Evolutionary conservation across 2,888 invertebrate genomes (phyloP).

Genomic region (Apodemia mormo): DNA sequence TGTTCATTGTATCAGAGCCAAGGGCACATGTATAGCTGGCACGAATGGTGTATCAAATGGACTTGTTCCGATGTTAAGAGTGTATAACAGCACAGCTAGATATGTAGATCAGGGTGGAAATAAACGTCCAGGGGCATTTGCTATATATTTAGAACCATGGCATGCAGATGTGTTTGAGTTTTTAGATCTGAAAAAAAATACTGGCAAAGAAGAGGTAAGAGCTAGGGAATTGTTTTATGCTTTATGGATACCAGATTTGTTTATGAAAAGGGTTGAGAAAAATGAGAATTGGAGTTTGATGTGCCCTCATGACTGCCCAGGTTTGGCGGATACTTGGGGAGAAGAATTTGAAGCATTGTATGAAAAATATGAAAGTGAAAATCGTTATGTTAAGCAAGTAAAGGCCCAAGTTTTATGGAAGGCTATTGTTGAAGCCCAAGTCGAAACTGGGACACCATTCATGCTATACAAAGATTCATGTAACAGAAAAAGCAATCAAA

Average conservation of each 20-base stretch:
- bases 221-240: conserved; percentile 98
- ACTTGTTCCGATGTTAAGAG: conserved; percentile 96
- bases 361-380: conserved; percentile 91
- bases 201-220: conserved; percentile 95
- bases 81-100: conserved; percentile 96
- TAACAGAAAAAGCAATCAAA: conserved; percentile 98
- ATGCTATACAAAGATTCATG: conserved; percentile 98
- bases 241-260: conserved; percentile 98
- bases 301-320: conserved; percentile 97
- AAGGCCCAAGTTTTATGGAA: conserved; percentile 95
- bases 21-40: conserved; percentile 95
- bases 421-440: conserved; percentile 96
- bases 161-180: conserved; percentile 98
- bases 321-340: conserved; percentile 96
- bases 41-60: conserved; percentile 98
- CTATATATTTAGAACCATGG: conserved; percentile 99
- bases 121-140: conserved; percentile 98
- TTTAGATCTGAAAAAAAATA: conserved; percentile 96
- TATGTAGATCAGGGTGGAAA: conserved; percentile 99
- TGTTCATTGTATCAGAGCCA: conserved; percentile 96
- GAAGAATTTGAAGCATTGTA: conserved; percentile 96
- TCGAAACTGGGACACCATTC: conserved; percentile 99
- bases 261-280: conserved; percentile 95
- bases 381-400: conserved; percentile 84
- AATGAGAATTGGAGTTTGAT: conserved; percentile 96